A percentile compares a stretch with the other conserved stretches of the same genome.
Evolutionary conservation across 2,797 vertebrate species (phyloP).

Genomic region (Choloepus didactylus): DNA sequence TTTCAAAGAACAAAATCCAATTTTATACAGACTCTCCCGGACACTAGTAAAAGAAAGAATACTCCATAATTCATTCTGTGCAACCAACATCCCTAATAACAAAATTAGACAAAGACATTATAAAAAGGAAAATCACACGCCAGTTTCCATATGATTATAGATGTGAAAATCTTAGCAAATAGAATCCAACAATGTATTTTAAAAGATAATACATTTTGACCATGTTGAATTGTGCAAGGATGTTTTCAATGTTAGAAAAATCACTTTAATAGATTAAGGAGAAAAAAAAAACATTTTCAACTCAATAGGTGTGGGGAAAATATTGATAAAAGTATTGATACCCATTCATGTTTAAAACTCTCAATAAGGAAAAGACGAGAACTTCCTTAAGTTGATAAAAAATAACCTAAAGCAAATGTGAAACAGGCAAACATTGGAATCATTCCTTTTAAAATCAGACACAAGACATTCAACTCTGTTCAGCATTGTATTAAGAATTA

Average conservation of each 20-base stretch:
- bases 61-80: not conserved
- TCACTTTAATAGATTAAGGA: not conserved
- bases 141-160: not conserved
- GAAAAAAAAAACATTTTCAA: not conserved
- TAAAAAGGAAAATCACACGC: not conserved
- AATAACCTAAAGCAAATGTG: not conserved
- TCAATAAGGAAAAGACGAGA: not conserved
- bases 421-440: not conserved
- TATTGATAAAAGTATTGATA: not conserved
- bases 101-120: not conserved
- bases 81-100: not conserved
- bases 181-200: not conserved
- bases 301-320: not conserved
- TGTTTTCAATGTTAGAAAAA: not conserved
- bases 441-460: not conserved
- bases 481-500: too few relatives aligned
- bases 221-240: not conserved
- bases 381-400: not conserved
- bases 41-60: not conserved
- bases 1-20: slow-evolving; percentile 8
- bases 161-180: not conserved
- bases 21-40: not conserved
- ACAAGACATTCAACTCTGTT: not conserved
- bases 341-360: too few relatives aligned
- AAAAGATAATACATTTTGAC: not conserved